These are phyloP conservation scores for Eupithecia subfuscata DNA, from an alignment of 2,888 invertebrate species.

Conservation along the genomic window DNA sequence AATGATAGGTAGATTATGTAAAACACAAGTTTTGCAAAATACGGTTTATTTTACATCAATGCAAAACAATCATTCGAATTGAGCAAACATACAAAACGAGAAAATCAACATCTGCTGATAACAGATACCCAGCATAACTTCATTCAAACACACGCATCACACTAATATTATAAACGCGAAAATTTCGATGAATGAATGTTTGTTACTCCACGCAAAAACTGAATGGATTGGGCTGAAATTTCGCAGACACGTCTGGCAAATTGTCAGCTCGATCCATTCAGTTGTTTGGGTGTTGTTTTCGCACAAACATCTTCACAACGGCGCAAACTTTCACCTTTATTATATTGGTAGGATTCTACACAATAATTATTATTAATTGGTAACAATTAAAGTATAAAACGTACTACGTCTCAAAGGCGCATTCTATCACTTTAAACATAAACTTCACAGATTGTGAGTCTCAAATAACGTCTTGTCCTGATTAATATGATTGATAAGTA, in stretches of 20 bases:
- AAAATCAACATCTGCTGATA: slow-evolving; percentile 37
- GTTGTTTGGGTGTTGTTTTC: background rate
- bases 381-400: slow-evolving; percentile 5
- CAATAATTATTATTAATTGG: background rate
- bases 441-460: slow-evolving; percentile 19
- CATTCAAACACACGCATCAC: slow-evolving; percentile 24
- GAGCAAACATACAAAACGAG: slow-evolving; percentile 38
- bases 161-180: background rate
- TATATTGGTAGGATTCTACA: background rate
- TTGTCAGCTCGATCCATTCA: background rate
- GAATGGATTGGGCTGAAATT: background rate
- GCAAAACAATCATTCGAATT: slow-evolving; percentile 36
- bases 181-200: background rate
- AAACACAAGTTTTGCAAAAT: slow-evolving; percentile 28
- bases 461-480: slow-evolving; percentile 15
- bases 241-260: background rate
- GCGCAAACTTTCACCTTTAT: background rate
- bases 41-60: slow-evolving; percentile 41
- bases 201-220: background rate
- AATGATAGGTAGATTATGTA: background rate
- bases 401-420: background rate
- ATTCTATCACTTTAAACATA: slow-evolving; percentile 13
- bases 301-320: background rate
- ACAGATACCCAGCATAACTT: slow-evolving; percentile 35
- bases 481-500: slow-evolving; percentile 31